Conservation (phyloP, 2,113 vertebrate genomes). For the Edolisoma coerulescens region DNA sequence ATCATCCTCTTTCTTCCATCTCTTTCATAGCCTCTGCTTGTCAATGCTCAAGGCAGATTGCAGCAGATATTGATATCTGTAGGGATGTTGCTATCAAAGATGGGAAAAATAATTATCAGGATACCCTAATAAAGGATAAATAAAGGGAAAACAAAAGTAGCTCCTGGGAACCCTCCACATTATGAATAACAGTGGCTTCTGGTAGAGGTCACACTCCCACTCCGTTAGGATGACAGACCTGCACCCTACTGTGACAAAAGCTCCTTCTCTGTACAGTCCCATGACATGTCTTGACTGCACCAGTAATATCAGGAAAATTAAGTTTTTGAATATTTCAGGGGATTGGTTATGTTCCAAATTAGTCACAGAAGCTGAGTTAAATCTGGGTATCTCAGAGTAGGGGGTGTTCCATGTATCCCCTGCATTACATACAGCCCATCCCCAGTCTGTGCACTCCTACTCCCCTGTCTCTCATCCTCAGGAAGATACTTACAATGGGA, state of each 20-base stretch:
- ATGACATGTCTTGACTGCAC: background rate
- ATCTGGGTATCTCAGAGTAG: background rate
- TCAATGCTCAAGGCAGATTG: background rate
- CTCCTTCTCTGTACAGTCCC: background rate
- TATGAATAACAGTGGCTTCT: background rate
- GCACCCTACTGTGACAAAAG: background rate
- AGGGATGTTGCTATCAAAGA: background rate
- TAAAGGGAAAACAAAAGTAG: background rate
- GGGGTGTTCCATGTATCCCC: background rate
- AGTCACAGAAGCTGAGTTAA: background rate
- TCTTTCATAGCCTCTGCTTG: background rate
- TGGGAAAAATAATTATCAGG: background rate
- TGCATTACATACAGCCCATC: background rate
- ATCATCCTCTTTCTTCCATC: background rate
- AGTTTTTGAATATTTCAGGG: background rate
- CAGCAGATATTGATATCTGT: background rate
- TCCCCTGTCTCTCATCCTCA: background rate
- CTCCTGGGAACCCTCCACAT: background rate
- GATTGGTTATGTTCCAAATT: background rate
- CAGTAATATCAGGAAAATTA: background rate
- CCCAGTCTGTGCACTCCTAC: background rate
- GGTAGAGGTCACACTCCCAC: background rate
- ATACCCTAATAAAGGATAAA: background rate
- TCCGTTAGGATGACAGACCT: background rate
- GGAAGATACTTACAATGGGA: background rate